Conservation (phyloP, 2,888 invertebrate species). For the Agonopterix arenella region DNA sequence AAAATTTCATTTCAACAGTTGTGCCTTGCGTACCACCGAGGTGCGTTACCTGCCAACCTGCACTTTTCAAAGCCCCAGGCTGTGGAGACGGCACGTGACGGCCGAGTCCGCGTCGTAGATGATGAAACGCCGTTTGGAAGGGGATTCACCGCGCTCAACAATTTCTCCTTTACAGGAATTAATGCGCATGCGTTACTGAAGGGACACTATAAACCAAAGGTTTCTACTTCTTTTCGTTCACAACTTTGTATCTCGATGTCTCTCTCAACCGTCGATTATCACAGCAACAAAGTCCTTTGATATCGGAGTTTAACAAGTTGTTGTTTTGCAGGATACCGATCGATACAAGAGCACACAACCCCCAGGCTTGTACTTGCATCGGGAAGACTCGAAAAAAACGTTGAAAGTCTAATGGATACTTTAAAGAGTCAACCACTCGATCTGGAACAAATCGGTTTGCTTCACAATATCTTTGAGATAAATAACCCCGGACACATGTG, state of each 20-base stretch:
- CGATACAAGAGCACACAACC: slow-evolving; percentile 31
- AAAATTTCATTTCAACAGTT: slow-evolving; percentile 20
- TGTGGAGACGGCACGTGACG: slow-evolving; percentile 25
- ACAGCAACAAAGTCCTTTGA: too few relatives aligned
- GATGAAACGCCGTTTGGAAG: slow-evolving; percentile 27
- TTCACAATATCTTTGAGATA: slow-evolving; percentile 60
- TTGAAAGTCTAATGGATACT: slow-evolving; percentile 29
- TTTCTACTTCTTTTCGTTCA: slow-evolving; percentile 8
- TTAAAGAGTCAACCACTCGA: slow-evolving; percentile 46
- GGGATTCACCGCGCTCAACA: slow-evolving; percentile 32
- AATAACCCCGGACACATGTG: slow-evolving; percentile 77
- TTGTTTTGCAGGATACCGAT: slow-evolving; percentile 25
- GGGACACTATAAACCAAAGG: slow-evolving; percentile 41
- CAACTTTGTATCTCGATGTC: too few relatives aligned
- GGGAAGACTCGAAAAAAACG: slow-evolving; percentile 63
- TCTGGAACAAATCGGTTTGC: slow-evolving; percentile 61
- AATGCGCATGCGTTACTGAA: slow-evolving; percentile 40
- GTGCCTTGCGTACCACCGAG: slow-evolving; percentile 34
- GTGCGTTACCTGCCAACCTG: slow-evolving; percentile 33
- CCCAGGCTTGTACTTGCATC: slow-evolving; percentile 61
- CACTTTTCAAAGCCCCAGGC: slow-evolving; percentile 31
- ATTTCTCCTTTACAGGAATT: slow-evolving; percentile 35
- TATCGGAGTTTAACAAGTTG: background rate
- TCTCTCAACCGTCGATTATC: too few relatives aligned
- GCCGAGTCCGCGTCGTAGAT: slow-evolving; percentile 29